Conservation (phyloP, 2,797 vertebrate genomes). For the Pogoniulus pusillus region DNA sequence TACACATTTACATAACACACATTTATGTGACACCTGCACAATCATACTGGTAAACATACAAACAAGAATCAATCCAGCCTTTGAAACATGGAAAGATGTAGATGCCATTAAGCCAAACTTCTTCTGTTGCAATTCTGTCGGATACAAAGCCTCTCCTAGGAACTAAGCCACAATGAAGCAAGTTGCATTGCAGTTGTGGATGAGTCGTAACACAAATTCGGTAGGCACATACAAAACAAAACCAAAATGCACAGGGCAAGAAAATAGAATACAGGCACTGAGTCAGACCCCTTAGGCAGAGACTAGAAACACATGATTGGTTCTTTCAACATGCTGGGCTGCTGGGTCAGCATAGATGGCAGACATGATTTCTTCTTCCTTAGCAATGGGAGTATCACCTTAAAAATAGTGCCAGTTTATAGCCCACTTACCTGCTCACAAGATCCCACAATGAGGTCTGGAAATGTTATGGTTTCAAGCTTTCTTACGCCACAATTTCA, state of each 20-base stretch:
- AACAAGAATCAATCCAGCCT: background rate
- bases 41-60: accelerated
- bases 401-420: background rate
- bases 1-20: background rate
- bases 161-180: background rate
- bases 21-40: background rate
- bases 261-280: background rate
- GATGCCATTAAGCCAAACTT: background rate
- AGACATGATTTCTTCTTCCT: background rate
- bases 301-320: background rate
- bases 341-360: background rate
- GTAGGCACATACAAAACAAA: background rate
- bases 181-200: accelerated
- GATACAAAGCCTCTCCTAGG: background rate
- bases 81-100: background rate
- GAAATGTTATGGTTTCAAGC: accelerated
- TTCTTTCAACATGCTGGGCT: accelerated
- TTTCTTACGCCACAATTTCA: background rate
- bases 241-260: background rate
- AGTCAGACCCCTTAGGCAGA: background rate
- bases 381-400: accelerated
- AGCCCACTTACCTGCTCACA: background rate
- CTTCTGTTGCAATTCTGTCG: background rate
- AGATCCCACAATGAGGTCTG: accelerated
- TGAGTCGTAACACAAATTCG: background rate